A percentile compares a stretch with the other conserved stretches of the same genome.
Evolutionary conservation across 1,140 invertebrate genomes (phyloP).

Genomic region (Melipona quadrifasciata): DNA sequence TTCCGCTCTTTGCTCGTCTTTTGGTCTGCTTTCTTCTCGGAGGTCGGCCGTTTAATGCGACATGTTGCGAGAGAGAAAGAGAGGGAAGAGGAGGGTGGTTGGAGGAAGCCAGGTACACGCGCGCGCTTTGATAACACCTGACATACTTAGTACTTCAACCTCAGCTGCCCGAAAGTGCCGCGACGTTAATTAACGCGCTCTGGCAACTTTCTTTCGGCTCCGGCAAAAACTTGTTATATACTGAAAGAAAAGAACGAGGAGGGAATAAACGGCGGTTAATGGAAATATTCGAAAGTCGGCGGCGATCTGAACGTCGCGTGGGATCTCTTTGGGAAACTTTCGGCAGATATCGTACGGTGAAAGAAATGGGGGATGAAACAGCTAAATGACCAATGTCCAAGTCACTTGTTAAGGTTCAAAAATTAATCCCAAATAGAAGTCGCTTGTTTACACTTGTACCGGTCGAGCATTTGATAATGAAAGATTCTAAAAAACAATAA

Average conservation of each 20-base stretch:
- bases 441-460: no score
- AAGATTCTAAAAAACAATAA: no score
- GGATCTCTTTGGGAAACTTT: not conserved
- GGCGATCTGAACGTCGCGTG: not conserved
- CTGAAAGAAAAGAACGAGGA: not conserved
- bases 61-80: not conserved
- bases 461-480: no score
- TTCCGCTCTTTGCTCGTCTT: not conserved
- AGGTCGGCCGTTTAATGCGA: not conserved
- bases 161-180: not conserved
- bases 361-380: no score
- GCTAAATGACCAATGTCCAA: no score
- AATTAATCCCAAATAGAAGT: no score
- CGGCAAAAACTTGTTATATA: not conserved
- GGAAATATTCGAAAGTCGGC: not conserved
- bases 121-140: conserved; percentile 23
- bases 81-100: not conserved
- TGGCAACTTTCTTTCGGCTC: not conserved
- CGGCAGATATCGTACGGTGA: not conserved
- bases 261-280: not conserved
- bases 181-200: conserved; percentile 29
- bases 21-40: not conserved
- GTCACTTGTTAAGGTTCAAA: no score
- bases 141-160: conserved; percentile 16
- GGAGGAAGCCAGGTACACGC: not conserved